Evolutionary conservation across 1,140 invertebrate species (phyloP), one percentile per base, ranked within the genome.

Genomic region (Platyscapa corneri): DNA sequence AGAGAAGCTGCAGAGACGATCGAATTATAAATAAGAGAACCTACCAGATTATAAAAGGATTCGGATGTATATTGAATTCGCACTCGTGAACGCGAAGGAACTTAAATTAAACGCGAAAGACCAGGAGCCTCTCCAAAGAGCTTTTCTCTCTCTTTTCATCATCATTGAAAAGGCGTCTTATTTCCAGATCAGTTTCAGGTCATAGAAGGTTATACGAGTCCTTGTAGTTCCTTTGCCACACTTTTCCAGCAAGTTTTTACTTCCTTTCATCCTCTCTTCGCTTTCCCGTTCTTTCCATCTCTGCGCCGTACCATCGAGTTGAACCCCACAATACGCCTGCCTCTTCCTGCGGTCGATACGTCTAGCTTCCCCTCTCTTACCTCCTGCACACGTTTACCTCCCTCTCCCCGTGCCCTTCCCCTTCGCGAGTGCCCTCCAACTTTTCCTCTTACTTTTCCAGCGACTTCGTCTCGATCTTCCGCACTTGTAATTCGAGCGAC

Each of bases 321-420:
- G 86, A 88, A 87, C 88, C 87, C 88, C 88, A 89, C 88, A 87
- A 88, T 88, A 86, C 87, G 86, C 84, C 87, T 84, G 86, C 88
- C 88, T 86, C 87, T 85, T 84, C 85, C 80, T 84, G 86, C 88
- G 91, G 90, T 91, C 91, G 91, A 92, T 92, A 92, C 89, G 90
- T 91, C 91, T 92, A 91, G 89, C 88, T 85, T 87, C 87, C 89
- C 89, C 88, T 85, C 87, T 87, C 81, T 77, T 87, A 83, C 83
- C 86, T 84, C 88, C 83, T 87, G 83, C 87, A 67, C 87, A 70
- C 77, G 67, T 84, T 82, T 23, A 65, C n/a, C 34, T 81, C 46
- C 82, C 42, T 64, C 83, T 86, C 75, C 74, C 34, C 53, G 5
- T 23, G 30, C 39, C 12, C 42, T 18, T n/a, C 20, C 46, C 30